A percentile compares a stretch with the other conserved stretches of the same genome.
Evolutionary conservation across 2,797 vertebrate genomes (phyloP).

Genomic region (Falco cherrug): DNA sequence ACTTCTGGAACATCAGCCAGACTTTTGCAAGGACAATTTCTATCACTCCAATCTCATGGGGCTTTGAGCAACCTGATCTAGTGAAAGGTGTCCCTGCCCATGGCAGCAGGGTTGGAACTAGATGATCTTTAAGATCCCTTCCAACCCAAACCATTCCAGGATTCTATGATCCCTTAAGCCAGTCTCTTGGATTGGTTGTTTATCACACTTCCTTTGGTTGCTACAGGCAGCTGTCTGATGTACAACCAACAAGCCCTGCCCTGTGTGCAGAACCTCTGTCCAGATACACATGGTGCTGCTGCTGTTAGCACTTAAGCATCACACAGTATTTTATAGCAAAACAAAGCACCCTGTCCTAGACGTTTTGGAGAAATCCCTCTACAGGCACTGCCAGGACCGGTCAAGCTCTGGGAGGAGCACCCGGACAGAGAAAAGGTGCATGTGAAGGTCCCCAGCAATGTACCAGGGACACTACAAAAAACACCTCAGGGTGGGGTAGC

Average conservation of each 20-base stretch:
- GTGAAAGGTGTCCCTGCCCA: too few relatives aligned
- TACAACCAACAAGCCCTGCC: neutral
- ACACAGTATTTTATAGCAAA: neutral
- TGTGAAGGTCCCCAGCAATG: neutral
- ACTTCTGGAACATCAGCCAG: neutral
- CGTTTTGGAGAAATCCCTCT: neutral
- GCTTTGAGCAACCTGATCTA: too few relatives aligned
- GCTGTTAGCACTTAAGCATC: neutral
- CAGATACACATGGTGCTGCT: too few relatives aligned
- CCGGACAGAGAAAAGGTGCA: neutral
- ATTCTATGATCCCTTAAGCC: too few relatives aligned
- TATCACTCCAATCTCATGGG: neutral
- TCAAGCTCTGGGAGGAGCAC: neutral
- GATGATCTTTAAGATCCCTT: too few relatives aligned
- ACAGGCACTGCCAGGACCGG: neutral
- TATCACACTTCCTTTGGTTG: fast-evolving
- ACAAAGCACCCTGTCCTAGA: neutral
- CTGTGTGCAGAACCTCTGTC: neutral
- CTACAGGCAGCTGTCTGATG: neutral
- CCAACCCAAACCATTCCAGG: too few relatives aligned
- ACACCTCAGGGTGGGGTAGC: neutral
- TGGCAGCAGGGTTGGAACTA: too few relatives aligned
- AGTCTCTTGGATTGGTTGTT: neutral
- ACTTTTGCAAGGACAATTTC: neutral
- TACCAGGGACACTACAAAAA: neutral